A percentile compares a stretch with the other conserved stretches of the same genome.
Conservation (phyloP, 2,797 vertebrate species). For the Selene dorsalis region DNA sequence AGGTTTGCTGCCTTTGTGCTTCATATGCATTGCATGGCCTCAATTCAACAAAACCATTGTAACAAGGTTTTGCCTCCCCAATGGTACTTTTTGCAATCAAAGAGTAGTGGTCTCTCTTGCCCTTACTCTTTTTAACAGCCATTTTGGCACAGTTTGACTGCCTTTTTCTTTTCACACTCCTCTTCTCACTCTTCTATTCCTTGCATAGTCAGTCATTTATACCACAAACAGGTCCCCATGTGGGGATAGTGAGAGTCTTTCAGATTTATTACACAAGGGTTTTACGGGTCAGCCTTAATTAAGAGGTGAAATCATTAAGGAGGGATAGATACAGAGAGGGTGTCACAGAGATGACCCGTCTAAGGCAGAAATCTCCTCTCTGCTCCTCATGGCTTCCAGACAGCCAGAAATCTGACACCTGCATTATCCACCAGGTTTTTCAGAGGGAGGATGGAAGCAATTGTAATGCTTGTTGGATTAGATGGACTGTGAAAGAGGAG, state of each 20-base stretch:
- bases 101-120: slow-evolving; percentile 73
- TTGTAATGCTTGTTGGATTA: slow-evolving; percentile 52
- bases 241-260: slow-evolving; percentile 54
- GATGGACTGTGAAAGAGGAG: slow-evolving; percentile 56
- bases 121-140: slow-evolving; percentile 61
- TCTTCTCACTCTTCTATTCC: slow-evolving; percentile 40
- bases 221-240: slow-evolving; percentile 36
- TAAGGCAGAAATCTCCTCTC: slow-evolving; percentile 39
- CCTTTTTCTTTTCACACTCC: slow-evolving; percentile 39
- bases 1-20: slow-evolving; percentile 65
- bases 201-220: slow-evolving; percentile 40
- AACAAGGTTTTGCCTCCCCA: slow-evolving; percentile 73
- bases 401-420: slow-evolving; percentile 48
- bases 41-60: slow-evolving; percentile 76
- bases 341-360: slow-evolving; percentile 41
- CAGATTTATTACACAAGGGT: slow-evolving; percentile 69
- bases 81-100: slow-evolving; percentile 76
- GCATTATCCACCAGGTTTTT: slow-evolving; percentile 32
- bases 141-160: slow-evolving; percentile 70
- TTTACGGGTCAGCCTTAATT: slow-evolving; percentile 76
- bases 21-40: slow-evolving; percentile 68
- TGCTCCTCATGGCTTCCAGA: slow-evolving; percentile 27
- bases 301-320: slow-evolving; percentile 74
- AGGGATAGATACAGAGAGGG: slow-evolving; percentile 58
- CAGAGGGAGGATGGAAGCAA: slow-evolving; percentile 25